A percentile compares a stretch with the other conserved stretches of the same genome.
These are phyloP conservation scores for Stegodyphus dumicola DNA, from an alignment of 1,140 invertebrate genomes.

Conservation along the genomic window DNA sequence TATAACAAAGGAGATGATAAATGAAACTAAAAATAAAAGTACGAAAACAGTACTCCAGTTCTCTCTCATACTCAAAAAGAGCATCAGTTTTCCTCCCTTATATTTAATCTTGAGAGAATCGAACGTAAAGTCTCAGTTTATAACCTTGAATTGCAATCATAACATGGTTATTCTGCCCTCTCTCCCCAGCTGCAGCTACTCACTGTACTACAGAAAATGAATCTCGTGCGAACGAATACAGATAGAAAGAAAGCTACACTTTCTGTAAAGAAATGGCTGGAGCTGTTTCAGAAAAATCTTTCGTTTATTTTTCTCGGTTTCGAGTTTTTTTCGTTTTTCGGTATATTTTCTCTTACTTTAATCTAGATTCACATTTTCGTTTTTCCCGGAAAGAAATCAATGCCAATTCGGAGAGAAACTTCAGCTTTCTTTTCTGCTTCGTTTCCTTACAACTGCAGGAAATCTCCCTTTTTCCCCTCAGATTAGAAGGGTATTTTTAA, in stretches of 20 bases:
- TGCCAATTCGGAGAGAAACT: conserved; percentile 18
- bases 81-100: too few relatives aligned
- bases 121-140: too few relatives aligned
- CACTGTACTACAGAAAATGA: conserved; percentile 15
- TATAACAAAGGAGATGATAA: too few relatives aligned
- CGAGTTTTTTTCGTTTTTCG: conserved; percentile 4
- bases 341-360: conserved; percentile 38
- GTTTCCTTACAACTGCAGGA: too few relatives aligned
- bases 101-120: too few relatives aligned
- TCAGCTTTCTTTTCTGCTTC: conserved; percentile 15
- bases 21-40: too few relatives aligned
- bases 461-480: too few relatives aligned
- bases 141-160: neutral
- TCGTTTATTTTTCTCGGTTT: conserved; percentile 27
- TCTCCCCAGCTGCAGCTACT: conserved; percentile 1
- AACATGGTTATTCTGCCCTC: conserved; percentile 22
- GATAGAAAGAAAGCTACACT: conserved; percentile 10
- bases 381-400: conserved; percentile 47
- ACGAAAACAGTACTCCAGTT: too few relatives aligned
- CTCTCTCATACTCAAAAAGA: too few relatives aligned
- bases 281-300: conserved; percentile 30
- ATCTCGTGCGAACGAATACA: conserved; percentile 38
- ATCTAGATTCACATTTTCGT: conserved; percentile 49
- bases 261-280: conserved; percentile 16
- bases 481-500: too few relatives aligned